phyloP scores from a whole-genome alignment of 1,140 invertebrate species.

The Armadillidium nasatum region DNA sequence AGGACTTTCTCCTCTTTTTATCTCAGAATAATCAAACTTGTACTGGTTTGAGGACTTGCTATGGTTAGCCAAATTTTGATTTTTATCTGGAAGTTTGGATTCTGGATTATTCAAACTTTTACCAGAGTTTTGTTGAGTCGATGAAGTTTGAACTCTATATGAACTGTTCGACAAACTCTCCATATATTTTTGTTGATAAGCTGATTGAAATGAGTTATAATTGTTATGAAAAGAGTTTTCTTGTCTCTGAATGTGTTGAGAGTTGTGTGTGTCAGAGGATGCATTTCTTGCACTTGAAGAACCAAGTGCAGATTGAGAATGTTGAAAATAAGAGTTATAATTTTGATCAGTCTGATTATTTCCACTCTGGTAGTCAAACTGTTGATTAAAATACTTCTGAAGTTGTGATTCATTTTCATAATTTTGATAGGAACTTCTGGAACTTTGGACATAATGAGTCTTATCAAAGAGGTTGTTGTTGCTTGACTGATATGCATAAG shows the following conservation, averaged over 20 bases:
- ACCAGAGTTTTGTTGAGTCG: not conserved
- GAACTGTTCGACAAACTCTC: not conserved
- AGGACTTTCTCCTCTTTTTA: not conserved
- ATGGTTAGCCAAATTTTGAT: not conserved
- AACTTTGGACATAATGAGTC: not conserved
- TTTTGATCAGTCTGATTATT: not conserved
- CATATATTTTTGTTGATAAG: not conserved
- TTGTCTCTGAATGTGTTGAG: not conserved
- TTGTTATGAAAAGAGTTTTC: not conserved
- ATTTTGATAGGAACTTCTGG: not conserved
- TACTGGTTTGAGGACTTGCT: not conserved
- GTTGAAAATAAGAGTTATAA: not conserved
- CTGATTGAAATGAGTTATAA: not conserved
- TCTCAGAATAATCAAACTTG: not conserved
- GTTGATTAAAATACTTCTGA: not conserved
- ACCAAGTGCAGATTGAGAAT: not conserved
- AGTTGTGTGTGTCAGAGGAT: not conserved
- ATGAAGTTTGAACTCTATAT: not conserved
- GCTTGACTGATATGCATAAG: not conserved
- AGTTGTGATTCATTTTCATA: not conserved
- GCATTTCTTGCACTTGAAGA: not conserved
- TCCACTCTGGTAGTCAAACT: not conserved
- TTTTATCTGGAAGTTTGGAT: not conserved
- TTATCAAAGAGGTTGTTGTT: not conserved
- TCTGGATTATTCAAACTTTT: not conserved